These are phyloP conservation scores for Harpagoxenus sublaevis DNA, from an alignment of 2,888 invertebrate genomes.

Conservation along the genomic window DNA sequence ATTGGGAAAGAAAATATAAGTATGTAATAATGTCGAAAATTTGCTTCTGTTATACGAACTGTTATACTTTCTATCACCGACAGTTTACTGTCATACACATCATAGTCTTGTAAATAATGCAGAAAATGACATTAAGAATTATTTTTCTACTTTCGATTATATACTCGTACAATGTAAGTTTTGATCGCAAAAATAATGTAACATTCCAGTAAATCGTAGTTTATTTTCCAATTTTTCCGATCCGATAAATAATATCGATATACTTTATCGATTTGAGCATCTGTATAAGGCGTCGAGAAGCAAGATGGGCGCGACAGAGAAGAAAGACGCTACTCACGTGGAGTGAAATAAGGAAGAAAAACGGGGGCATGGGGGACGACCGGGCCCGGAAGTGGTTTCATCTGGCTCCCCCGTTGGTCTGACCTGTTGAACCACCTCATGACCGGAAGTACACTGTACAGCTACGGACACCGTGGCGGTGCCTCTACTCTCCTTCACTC, in stretches of 20 bases:
- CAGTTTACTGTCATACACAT: not conserved
- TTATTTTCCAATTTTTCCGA: not conserved
- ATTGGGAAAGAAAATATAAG: not conserved
- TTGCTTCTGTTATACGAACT: not conserved
- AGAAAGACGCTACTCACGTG: constrained; percentile 6
- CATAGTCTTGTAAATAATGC: not conserved
- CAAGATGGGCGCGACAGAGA: not conserved
- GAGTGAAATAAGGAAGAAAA: constrained; percentile 23
- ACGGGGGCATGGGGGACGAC: constrained; percentile 26
- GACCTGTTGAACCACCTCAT: constrained; percentile 86
- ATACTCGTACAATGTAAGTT: not conserved
- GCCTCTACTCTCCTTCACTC: constrained; percentile 49
- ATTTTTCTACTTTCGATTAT: not conserved
- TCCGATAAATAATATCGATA: constrained; percentile 21
- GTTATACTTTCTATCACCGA: not conserved
- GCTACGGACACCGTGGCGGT: constrained; percentile 77
- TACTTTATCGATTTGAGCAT: constrained; percentile 18
- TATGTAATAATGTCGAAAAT: not conserved
- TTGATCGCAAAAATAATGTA: not conserved
- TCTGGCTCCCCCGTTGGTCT: constrained; percentile 85
- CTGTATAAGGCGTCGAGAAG: not conserved
- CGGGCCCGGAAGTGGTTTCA: constrained; percentile 85
- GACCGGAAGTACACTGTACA: constrained; percentile 85
- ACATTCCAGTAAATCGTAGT: not conserved
- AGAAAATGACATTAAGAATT: not conserved